Evolutionary conservation across 2,888 invertebrate species (phyloP).

Genomic region (Conus canariensis): DNA sequence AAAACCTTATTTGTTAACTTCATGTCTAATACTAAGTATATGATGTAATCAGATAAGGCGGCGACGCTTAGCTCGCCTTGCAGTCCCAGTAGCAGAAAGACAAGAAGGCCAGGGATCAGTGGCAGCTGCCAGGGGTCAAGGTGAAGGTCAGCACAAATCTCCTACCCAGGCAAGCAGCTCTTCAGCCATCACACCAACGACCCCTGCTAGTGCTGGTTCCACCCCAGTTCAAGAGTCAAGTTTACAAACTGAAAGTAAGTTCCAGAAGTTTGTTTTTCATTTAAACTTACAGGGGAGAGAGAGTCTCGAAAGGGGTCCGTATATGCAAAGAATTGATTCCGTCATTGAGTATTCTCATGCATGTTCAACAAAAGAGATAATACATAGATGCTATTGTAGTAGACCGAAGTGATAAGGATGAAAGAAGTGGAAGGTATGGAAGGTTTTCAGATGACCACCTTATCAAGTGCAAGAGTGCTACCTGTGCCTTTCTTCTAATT

Average conservation of each 20-base stretch:
- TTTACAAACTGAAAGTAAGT: slow-evolving; percentile 12
- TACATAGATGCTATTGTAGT: no score
- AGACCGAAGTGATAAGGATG: no score
- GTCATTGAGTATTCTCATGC: no score
- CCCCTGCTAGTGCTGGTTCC: background rate
- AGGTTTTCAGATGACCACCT: no score
- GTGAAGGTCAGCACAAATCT: slow-evolving; percentile 17
- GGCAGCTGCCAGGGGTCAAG: slow-evolving; percentile 32
- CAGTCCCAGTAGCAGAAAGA: background rate
- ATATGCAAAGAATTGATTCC: no score
- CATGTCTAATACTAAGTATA: background rate
- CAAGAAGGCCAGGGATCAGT: background rate
- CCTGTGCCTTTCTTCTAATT: no score
- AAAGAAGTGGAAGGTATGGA: no score
- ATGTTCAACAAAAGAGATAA: no score
- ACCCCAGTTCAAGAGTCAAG: background rate
- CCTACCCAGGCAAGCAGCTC: slow-evolving; percentile 2
- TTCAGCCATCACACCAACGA: background rate
- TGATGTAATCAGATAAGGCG: slow-evolving; percentile 35
- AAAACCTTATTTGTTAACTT: no score
- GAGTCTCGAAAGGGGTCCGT: no score
- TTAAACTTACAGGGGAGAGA: no score
- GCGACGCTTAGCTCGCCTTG: slow-evolving; percentile 35
- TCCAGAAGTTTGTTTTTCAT: background rate
- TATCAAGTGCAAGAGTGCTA: no score